phyloP scores from a whole-genome alignment of 2,797 vertebrate species.

The Philypnodon macrostomus region DNA sequence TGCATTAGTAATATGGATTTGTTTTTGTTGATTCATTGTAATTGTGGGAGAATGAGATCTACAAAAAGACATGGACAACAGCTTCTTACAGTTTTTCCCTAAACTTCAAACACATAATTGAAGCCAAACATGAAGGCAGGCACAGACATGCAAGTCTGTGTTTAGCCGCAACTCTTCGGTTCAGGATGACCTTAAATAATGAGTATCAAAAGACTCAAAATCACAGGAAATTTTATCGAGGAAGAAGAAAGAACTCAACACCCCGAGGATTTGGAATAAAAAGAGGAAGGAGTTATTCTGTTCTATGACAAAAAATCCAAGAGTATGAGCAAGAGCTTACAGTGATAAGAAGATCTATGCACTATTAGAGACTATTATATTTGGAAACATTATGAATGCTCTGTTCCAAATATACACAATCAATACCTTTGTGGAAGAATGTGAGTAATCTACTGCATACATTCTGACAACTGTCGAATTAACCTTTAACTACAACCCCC shows the following conservation, averaged over 20 bases:
- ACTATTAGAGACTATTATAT: too few relatives aligned
- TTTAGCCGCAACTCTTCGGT: constrained; percentile 10
- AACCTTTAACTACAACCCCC: constrained; percentile 21
- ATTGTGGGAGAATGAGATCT: too few relatives aligned
- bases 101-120: constrained; percentile 23
- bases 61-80: too few relatives aligned
- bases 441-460: not conserved
- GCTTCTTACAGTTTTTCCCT: too few relatives aligned
- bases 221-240: constrained; percentile 1
- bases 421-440: not conserved
- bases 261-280: not conserved
- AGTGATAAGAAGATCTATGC: too few relatives aligned
- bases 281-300: not conserved
- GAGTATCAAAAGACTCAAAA: constrained; percentile 8
- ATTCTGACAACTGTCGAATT: constrained; percentile 4
- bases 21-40: too few relatives aligned
- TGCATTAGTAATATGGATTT: too few relatives aligned
- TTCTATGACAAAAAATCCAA: constrained; percentile 15
- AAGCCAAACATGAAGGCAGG: constrained; percentile 23
- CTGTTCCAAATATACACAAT: not conserved
- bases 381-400: not conserved
- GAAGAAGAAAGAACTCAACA: not conserved
- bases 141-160: not conserved
- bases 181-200: constrained; percentile 12
- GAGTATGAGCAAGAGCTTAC: constrained; percentile 1